Evolutionary conservation across 2,113 vertebrate species (phyloP), one percentile per base, ranked within the genome.

Genomic region (Formicarius rufipectus): DNA sequence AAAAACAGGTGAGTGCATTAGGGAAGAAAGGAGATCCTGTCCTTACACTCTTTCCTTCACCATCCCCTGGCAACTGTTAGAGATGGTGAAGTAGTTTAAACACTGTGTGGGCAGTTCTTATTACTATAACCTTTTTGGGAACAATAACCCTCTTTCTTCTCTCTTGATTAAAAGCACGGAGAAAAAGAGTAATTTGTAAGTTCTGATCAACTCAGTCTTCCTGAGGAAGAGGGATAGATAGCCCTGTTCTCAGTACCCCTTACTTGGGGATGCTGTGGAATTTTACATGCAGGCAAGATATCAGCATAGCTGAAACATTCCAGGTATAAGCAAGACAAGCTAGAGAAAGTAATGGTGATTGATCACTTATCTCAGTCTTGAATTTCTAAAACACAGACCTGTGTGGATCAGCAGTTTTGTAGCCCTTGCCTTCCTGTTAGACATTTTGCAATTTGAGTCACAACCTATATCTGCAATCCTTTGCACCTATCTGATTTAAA

Each of bases 341-440:
- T 59, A 30, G n/a, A 87, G 59, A 50, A 75, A 35, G 53, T 27
- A 22, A 17, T 5, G 7, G 27, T 30, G 28, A 17, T 27, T 13
- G 10, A 68, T 50, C 14, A 18, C 20, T 56, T 69, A 4, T 47
- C 88, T 75, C 15, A 50, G 20, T 9, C 18, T 4, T 42, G 45
- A n/a, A 40, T 60, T 49, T 75, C 71, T 76, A 12, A 71, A 90
- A n/a, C 35, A 6, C 18, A 58, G 63, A 20, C 2, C 22, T 30
- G 13, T 39, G n/a, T 14, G 27, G 7, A 5, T 67, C 31, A 49
- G 45, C 28, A 30, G 28, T 76, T 14, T 63, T 49, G 19, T 4
- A 40, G 60, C 55, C 3, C 18, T 60, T 49, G 30, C 0, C 1
- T 24, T 31, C 15, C 9, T 1, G 1, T 49, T 56, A 60, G 56